Base-by-base conservation (phyloP, 2,113 vertebrate species). In the Ciconia maguari region DNA sequence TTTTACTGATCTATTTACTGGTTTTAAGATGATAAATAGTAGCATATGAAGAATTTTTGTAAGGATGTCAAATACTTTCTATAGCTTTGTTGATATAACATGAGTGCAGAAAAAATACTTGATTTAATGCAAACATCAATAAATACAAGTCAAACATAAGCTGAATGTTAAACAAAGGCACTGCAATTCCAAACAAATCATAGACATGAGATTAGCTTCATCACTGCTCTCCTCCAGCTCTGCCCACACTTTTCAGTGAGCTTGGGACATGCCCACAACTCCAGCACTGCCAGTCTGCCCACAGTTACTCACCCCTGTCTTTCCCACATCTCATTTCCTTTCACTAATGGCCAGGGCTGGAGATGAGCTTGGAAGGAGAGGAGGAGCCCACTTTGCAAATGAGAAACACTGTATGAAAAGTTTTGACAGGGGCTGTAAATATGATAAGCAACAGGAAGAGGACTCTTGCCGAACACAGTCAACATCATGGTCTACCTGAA, bases 41-140 rank as follows among this genome's bases (percentile, higher is more conserved):
- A 89, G n/a, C 71, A 81, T 83, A 86, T 42, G 71, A 95, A 81
- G 79, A 93, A 77, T 89, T 81, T 93, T 92, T 2, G 3, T 83
- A 70, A 64, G 51, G 27, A 71, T 87, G 76, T 90, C 42, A 92
- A 85, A 86, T 36, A 64, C n/a, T 94, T 93, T 95, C 55, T 81
- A 90, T 86, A 94, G 68, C 29, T 94, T 62, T 93, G 79, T 92
- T 96, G 76, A 55, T 83, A 83, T 7, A 90, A 90, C 38, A 46
- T 12, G 6, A 97, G 19, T 34, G n/a, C n/a, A 81, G 52, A 78
- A 94, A 93, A 92, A 90, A n/a, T 10, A 60, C 42, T 75, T 38
- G 11, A 74, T 92, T 92, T 93, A 92, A 88, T 55, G 60, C 34
- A 92, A 95, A 92, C 79, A 86, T 88, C 85, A 96, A 86, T 90